Base-by-base conservation (phyloP, 2,888 invertebrate genomes). In the Melipona beecheii region DNA sequence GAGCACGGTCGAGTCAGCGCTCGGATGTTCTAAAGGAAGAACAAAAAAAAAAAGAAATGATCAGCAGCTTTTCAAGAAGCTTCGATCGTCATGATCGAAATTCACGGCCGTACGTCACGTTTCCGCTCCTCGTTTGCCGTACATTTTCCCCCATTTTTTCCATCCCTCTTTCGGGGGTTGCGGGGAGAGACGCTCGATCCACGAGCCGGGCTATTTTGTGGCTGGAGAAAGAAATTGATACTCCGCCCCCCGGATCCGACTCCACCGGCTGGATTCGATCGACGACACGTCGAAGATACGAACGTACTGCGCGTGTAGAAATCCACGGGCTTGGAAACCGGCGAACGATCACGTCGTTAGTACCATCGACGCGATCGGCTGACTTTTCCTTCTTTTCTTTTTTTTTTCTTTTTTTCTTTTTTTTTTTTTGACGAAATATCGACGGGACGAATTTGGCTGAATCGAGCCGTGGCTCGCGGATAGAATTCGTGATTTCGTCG, bases 101-200 rank as follows among this genome's bases (percentile, higher is more conserved):
- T 84, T 84, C 84, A 60, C 69, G 69, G 58, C 6, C 71, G 60
- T 84, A 74, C 76, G 76, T 84, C 84, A 71, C 84, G 84, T 85
- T 73, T 73, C 56, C 24, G 71, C 54, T 36, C 60, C 54, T 60
- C 70, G 66, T 75, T 82, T 60, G 49, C 64, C n/a, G 62, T 72
- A 52, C 70, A 13, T 21, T 2, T 31, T 64, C 31, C 31, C 19
- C 13, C 31, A 5, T 5, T 31, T 31, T 31, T 21, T 27, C 6
- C 6, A 11, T 43, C 24, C 62, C 6, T 6, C 17, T 24, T 17
- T 17, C 6, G 24, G 5, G 60, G 3, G 17, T 3, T 9, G 43
- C 43, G 11, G 27, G 0, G 15, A 24, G 58, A 6, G 6, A 17
- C 5, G 9, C 31, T 68, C 71, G 81, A 74, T 65, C 21, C 54